Conservation (phyloP, 1,140 invertebrate genomes). For the Melanaphis sacchari region DNA sequence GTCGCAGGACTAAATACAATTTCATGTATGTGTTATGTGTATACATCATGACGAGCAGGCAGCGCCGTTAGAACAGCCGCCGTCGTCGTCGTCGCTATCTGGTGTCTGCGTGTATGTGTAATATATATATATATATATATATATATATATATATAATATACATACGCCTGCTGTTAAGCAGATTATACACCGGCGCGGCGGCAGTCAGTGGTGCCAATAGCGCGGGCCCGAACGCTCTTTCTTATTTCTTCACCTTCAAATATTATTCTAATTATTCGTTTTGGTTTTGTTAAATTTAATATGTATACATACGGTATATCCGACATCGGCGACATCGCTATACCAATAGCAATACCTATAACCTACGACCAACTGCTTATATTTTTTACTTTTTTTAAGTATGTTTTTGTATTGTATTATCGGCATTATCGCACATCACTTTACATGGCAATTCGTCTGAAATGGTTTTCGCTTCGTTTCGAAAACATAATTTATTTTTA, state of each 20-base stretch:
- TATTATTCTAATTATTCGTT: neutral
- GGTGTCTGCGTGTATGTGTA: neutral
- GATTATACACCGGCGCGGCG: constrained; percentile 23
- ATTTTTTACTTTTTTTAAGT: neutral
- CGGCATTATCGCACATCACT: neutral
- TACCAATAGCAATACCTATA: too few species aligned
- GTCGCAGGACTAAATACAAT: neutral
- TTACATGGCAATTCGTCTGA: neutral
- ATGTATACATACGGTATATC: neutral
- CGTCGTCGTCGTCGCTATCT: neutral
- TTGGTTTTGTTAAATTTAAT: neutral
- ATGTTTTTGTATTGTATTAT: neutral
- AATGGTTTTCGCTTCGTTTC: neutral
- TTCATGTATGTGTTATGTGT: neutral
- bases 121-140: neutral
- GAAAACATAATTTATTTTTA: neutral
- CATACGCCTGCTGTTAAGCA: constrained; percentile 35
- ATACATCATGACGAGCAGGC: neutral
- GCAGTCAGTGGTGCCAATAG: constrained; percentile 53
- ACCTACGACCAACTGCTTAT: neutral
- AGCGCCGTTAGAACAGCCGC: constrained; percentile 10
- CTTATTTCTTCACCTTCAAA: neutral
- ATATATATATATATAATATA: neutral
- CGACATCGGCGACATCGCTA: too few species aligned
- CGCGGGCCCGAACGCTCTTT: neutral